phyloP scores from a whole-genome alignment of 2,888 invertebrate genomes.

The Phyto melanocephala region DNA sequence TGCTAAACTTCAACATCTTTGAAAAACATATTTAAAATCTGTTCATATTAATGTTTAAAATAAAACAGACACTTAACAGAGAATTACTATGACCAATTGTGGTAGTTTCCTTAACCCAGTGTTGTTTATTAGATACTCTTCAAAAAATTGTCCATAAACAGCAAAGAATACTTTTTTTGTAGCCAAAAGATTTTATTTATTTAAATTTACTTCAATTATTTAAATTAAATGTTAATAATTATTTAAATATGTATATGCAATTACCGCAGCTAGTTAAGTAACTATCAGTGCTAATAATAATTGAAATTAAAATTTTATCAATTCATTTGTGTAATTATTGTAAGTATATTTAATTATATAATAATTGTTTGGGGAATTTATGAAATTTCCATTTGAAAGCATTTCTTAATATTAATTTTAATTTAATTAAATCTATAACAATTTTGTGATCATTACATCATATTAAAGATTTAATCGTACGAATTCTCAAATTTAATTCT shows the following conservation, averaged over 20 bases:
- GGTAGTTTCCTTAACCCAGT: no score
- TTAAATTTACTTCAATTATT: not conserved
- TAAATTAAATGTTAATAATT: not conserved
- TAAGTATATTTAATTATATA: not conserved
- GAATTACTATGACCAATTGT: no score
- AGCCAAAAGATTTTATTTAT: not conserved
- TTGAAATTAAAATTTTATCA: not conserved
- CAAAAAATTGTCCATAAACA: no score
- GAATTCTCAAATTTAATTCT: not conserved
- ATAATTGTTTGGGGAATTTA: not conserved
- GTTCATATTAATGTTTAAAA: no score
- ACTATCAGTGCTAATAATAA: not conserved
- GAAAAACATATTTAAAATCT: no score
- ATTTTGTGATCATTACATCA: not conserved
- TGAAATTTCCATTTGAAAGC: not conserved
- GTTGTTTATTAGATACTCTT: no score
- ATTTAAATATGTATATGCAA: not conserved
- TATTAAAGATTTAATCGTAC: not conserved
- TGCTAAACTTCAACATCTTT: no score
- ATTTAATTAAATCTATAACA: no score
- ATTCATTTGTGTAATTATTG: not conserved
- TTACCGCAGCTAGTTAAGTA: not conserved
- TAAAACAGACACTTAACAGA: no score
- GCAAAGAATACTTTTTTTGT: no score
- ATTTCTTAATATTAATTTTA: not conserved